Evolutionary conservation across 2,113 vertebrate species (phyloP), one percentile per base, ranked within the genome.

Genomic region (Pollachius pollachius): DNA sequence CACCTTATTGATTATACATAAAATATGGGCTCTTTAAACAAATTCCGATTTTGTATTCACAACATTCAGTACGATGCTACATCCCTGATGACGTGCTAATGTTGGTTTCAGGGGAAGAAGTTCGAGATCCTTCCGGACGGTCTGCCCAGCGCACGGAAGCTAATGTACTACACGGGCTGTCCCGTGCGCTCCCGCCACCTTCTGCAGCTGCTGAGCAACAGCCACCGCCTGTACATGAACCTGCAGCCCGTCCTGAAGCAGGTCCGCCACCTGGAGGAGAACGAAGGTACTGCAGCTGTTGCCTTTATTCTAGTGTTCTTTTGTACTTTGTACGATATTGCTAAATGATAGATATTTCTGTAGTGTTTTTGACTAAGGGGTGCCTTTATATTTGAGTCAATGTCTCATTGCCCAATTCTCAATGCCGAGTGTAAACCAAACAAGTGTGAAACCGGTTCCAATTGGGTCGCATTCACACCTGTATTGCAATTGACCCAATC

Each of bases 171-270:
- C 90, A 99, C 97, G 0, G 97, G 97, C 25, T 99, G 97, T 78
- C 95, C 97, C 0, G 15, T 91, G 74, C 94, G 97, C 70, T 99
- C 97, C 25, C 91, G 96, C 1, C 97, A 99, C 87, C 95, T 99
- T 74, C 93, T 99, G 69, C 96, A 98, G 82, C 94, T 99, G 62
- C 94, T 99, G 65, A 99, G 97, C 91, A 96, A 94, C 90, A 99
- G 97, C 90, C 97, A 99, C 82, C 92, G 96, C 12, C 95, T 99
- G 75, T 97, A 96, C 90, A 99, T 99, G 96, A 99, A 98, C 86
- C 93, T 99, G 81, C 97, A 99, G 88, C 97, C 97, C 0, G 78
- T 98, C 41, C 92, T 99, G 82, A 96, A 96, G 72, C 96, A 98
- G 75, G 95, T 99, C 75, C 93, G 96, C 21, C 89, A 92, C 64